Base-by-base conservation (phyloP, 2,888 invertebrate species). In the Lymantria dispar region DNA sequence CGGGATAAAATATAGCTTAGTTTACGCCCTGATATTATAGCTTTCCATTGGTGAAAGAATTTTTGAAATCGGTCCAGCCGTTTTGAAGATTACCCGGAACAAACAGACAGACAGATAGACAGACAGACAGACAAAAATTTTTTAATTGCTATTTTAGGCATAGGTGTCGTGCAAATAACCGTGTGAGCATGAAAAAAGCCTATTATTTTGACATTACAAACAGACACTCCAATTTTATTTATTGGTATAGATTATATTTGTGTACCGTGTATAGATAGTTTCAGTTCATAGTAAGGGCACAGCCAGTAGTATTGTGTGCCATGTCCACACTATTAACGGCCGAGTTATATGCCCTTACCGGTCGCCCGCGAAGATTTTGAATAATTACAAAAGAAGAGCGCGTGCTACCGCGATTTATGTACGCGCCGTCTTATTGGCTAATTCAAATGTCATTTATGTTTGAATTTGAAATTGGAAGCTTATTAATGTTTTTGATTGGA, bases 261-360 rank as follows among this genome's bases (percentile, higher is more conserved):
- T 58, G 78, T 67, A 62, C 74, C 78, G 67, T 13, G 62, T 64
- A 60, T 52, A 63, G 51, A 50, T 54, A 64, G 55, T 51, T 55
- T 62, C 64, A 66, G 54, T 60, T 72, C 68, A 73, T 74, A 77
- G 72, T 68, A 72, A 69, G 70, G 72, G 66, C 74, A 68, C 70
- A 33, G 52, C 68, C 74, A 67, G 66, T 65, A 68, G 80, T 79
- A 87, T 87, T 87, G 85, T 85, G 78, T 72, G 74, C 74, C 78
- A 71, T 81, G 85, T 87, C 85, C 78, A 73, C 84, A 78, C 84
- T 85, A 84, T 85, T 85, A 83, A 78, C 77, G 75, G 74, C 62
- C 78, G 80, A 84, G 84, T 85, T 86, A 86, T 85, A 81, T 80
- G 74, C 80, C 83, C 76, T 77, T 84, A 82, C 78, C 78, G 72